Conservation (phyloP, 92 coral and sea anemone species). For the Plumapathes pennacea region DNA sequence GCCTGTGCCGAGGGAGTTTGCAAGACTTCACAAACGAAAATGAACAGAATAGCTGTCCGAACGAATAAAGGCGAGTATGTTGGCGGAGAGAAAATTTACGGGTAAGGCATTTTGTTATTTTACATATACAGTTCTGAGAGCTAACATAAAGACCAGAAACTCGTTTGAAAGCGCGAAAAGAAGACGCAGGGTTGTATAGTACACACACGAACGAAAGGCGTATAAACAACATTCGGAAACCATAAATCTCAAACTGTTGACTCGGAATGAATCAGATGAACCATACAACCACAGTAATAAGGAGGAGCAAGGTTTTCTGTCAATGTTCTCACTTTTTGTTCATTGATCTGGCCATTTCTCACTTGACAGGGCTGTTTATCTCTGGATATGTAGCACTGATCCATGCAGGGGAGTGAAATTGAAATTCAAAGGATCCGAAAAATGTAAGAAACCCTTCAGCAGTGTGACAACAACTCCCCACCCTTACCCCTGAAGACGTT, state of each 20-base stretch:
- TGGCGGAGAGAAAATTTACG: slow-evolving; percentile 87
- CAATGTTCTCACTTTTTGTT: background rate
- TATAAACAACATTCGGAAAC: too few relatives aligned
- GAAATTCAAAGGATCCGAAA: slow-evolving; percentile 91
- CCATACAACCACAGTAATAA: too few relatives aligned
- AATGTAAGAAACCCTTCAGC: slow-evolving; percentile 55
- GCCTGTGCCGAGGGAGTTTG: background rate
- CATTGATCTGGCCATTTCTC: background rate
- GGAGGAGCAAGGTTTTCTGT: too few relatives aligned
- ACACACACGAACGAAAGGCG: too few relatives aligned
- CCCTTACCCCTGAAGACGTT: too few relatives aligned
- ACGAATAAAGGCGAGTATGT: slow-evolving; percentile 88
- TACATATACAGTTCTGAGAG: too few relatives aligned
- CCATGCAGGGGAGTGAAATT: slow-evolving; percentile 88
- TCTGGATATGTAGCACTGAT: slow-evolving; percentile 97
- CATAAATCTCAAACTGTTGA: too few relatives aligned
- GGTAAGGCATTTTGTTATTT: too few relatives aligned
- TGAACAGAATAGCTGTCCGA: slow-evolving; percentile 75
- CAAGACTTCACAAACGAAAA: slow-evolving; percentile 37
- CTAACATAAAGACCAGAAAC: too few relatives aligned
- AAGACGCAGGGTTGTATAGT: too few relatives aligned
- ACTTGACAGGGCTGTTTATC: slow-evolving; percentile 75
- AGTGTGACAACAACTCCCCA: background rate
- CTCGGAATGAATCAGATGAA: too few relatives aligned
- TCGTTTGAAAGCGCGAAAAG: too few relatives aligned